phyloP scores from a whole-genome alignment of 2,113 vertebrate species.

The Chaenocephalus aceratus region DNA sequence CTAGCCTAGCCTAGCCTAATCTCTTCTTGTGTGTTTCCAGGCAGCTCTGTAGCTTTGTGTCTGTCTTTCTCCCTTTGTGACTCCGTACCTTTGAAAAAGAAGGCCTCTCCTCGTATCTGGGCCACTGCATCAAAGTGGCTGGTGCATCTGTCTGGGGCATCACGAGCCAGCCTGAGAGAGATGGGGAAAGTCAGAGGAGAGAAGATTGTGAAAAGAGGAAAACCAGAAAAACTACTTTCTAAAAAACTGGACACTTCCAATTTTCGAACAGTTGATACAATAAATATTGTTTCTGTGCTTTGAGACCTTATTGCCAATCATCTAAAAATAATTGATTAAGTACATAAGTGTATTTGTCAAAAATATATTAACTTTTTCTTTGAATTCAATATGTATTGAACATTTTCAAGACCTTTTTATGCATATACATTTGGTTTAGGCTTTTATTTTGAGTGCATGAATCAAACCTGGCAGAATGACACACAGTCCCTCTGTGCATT shows the following conservation, averaged over 20 bases:
- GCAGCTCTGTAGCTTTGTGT: constrained; percentile 28
- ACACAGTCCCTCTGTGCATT: constrained; percentile 48
- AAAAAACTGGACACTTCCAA: background rate
- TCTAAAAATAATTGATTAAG: background rate
- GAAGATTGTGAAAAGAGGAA: constrained; percentile 4
- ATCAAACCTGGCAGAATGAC: constrained; percentile 39
- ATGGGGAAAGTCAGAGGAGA: constrained; percentile 19
- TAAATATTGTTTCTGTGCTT: background rate
- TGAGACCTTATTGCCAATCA: background rate
- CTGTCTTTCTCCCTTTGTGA: constrained; percentile 39
- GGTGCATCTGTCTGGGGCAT: constrained; percentile 90
- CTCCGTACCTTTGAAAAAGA: constrained; percentile 96
- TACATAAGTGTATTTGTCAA: background rate
- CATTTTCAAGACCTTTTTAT: constrained; percentile 2
- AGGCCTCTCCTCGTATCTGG: constrained; percentile 96
- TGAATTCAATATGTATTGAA: background rate
- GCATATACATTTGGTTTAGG: background rate
- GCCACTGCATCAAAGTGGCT: constrained; percentile 94
- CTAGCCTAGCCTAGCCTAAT: too few species aligned
- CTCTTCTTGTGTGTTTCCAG: constrained; percentile 14
- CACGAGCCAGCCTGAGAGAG: constrained; percentile 84
- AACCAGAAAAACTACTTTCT: background rate
- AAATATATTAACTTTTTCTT: background rate
- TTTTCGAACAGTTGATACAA: background rate
- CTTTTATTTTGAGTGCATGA: background rate